Percentiles rank a stretch among this genome's conserved stretches.
Evolutionary conservation across 2,888 invertebrate genomes (phyloP).

Genomic region (Lucinisca nassula): DNA sequence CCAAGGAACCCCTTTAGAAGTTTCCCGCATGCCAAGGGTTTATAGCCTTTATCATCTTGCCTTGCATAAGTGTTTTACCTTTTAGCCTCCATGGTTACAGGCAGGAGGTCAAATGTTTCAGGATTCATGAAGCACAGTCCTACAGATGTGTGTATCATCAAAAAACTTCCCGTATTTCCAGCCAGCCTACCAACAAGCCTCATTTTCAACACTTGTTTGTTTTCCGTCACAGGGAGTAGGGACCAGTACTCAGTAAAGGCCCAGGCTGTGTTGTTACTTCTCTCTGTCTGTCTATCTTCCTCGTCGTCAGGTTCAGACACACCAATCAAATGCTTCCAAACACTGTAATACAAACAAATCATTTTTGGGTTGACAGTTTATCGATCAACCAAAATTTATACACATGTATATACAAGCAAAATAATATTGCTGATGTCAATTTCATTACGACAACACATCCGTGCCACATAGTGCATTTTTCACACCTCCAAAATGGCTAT

Average conservation of each 20-base stretch:
- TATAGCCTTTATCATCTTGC: too few species aligned
- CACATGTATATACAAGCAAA: too few species aligned
- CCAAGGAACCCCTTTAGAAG: too few species aligned
- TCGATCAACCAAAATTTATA: too few species aligned
- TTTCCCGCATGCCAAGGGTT: too few species aligned
- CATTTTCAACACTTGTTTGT: background rate
- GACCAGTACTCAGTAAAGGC: background rate
- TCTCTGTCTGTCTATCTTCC: background rate
- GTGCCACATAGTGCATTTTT: too few species aligned
- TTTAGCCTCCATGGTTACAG: conserved; percentile 1
- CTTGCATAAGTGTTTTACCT: too few species aligned
- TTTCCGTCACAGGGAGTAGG: background rate
- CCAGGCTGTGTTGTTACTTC: background rate
- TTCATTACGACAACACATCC: too few species aligned
- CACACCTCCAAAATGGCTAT: too few species aligned
- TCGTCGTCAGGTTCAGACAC: background rate
- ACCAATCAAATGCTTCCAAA: conserved; percentile 16
- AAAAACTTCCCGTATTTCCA: conserved; percentile 15
- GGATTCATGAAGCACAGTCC: conserved; percentile 60
- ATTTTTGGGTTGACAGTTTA: too few species aligned
- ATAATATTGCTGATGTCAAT: too few species aligned
- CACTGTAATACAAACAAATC: background rate
- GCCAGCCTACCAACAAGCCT: background rate
- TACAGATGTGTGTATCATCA: conserved; percentile 38
- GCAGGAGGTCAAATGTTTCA: conserved; percentile 41